Percentiles rank a stretch among this genome's conserved stretches.
Conservation (phyloP, 1,140 invertebrate species). For the Drosophila serrata region DNA sequence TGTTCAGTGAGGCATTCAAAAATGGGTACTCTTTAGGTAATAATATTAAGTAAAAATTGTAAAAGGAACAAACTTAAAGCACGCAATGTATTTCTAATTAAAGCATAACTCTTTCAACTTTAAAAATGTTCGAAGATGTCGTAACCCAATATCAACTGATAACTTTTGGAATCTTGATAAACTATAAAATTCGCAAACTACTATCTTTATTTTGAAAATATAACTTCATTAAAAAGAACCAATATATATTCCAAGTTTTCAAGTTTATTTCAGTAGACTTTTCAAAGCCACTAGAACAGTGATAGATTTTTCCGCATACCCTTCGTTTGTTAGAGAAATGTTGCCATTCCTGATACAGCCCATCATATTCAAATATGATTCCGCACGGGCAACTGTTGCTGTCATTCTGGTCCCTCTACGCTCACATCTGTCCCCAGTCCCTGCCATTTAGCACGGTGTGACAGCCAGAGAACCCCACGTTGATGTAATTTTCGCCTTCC, state of each 20-base stretch:
- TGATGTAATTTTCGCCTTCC: constrained; percentile 52
- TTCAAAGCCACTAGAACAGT: background rate
- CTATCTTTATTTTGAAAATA: too few relatives aligned
- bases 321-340: background rate
- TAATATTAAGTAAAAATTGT: too few relatives aligned
- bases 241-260: too few relatives aligned
- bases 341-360: constrained; percentile 12
- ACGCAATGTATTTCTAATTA: too few relatives aligned
- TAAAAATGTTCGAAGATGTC: too few relatives aligned
- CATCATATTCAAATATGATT: constrained; percentile 45
- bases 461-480: constrained; percentile 47
- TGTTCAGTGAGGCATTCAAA: background rate
- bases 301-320: background rate
- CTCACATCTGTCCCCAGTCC: constrained; percentile 13
- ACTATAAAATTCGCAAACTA: too few relatives aligned
- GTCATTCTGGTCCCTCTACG: constrained; percentile 45
- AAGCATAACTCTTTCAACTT: too few relatives aligned
- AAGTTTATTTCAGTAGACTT: background rate
- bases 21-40: background rate
- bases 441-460: constrained; percentile 20
- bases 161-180: too few relatives aligned
- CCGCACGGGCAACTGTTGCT: constrained; percentile 71
- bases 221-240: too few relatives aligned
- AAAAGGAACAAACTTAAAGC: too few relatives aligned
- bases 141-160: too few relatives aligned